Evolutionary conservation across 2,113 vertebrate species (phyloP).

Genomic region (Arothron firmamentum): DNA sequence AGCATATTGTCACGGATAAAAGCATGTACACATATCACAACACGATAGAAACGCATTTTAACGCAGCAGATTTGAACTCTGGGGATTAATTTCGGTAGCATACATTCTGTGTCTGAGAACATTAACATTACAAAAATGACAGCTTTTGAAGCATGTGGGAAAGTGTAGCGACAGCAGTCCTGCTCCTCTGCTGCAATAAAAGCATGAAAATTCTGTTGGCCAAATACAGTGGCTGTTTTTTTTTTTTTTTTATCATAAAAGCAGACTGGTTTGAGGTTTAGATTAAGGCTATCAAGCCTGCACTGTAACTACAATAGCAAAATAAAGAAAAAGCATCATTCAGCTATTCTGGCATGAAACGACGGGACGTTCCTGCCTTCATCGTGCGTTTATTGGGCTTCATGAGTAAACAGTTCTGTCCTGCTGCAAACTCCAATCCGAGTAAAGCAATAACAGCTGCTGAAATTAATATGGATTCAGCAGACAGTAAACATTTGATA

Average conservation of each 20-base stretch:
- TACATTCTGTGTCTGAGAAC: background rate
- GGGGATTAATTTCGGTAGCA: background rate
- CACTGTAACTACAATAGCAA: slow-evolving; percentile 62
- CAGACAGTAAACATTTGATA: slow-evolving; percentile 60
- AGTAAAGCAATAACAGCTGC: slow-evolving; percentile 41
- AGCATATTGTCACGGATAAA: background rate
- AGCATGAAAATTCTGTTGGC: background rate
- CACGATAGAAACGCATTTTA: background rate
- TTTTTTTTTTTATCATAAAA: background rate
- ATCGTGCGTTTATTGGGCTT: slow-evolving; percentile 59
- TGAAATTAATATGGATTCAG: slow-evolving; percentile 56
- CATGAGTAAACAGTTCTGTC: slow-evolving; percentile 31
- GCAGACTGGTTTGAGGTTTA: background rate
- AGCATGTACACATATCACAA: slow-evolving; percentile 1
- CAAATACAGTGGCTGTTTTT: no score
- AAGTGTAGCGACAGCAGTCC: background rate
- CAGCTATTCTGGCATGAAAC: slow-evolving; percentile 60
- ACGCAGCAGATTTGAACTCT: background rate
- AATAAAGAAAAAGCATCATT: slow-evolving; percentile 59
- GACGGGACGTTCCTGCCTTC: slow-evolving; percentile 52
- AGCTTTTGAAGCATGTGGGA: background rate
- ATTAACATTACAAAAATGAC: slow-evolving; percentile 1
- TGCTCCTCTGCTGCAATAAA: background rate
- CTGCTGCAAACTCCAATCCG: slow-evolving; percentile 9
- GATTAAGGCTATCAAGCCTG: slow-evolving; percentile 45